Conservation (phyloP, 2,797 vertebrate species). For the Rhadinocentrus ornatus region DNA sequence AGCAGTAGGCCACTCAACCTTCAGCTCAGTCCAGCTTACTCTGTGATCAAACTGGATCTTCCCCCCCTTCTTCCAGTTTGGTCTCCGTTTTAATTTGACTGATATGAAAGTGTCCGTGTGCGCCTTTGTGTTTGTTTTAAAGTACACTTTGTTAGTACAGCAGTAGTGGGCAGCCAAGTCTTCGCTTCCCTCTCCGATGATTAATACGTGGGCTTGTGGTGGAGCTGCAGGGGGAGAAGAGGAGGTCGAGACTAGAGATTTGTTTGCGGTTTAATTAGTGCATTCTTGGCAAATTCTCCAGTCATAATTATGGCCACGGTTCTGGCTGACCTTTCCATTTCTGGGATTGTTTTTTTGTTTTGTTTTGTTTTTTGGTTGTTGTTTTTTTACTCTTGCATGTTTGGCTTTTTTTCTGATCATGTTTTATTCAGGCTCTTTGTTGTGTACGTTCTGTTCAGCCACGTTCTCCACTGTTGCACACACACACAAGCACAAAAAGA, state of each 20-base stretch:
- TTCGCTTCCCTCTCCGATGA: conserved; percentile 65
- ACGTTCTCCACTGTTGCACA: conserved; percentile 50
- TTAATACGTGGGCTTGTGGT: conserved; percentile 81
- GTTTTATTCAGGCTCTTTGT: conserved; percentile 83
- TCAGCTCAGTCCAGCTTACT: conserved; percentile 57
- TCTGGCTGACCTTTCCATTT: conserved; percentile 84
- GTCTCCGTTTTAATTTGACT: conserved; percentile 35
- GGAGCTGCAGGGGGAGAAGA: conserved; percentile 68
- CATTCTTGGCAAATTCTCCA: conserved; percentile 81
- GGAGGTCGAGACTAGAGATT: conserved; percentile 72
- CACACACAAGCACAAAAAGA: neutral
- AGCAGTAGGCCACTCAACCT: conserved; percentile 67
- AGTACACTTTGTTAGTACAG: conserved; percentile 38
- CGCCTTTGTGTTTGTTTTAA: conserved; percentile 50
- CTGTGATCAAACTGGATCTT: conserved; percentile 54
- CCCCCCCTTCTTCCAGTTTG: conserved; percentile 55
- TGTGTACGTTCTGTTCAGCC: conserved; percentile 73
- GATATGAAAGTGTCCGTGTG: conserved; percentile 25
- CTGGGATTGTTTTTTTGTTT: conserved; percentile 57
- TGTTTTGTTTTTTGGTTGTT: conserved; percentile 56
- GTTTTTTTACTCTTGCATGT: conserved; percentile 72
- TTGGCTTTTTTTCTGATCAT: conserved; percentile 84
- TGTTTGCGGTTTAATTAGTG: conserved; percentile 85
- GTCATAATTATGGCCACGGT: conserved; percentile 80
- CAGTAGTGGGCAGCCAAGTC: conserved; percentile 50